A percentile compares a stretch with the other conserved stretches of the same genome.
Conservation (phyloP, 2,113 vertebrate species). For the Podocnemis expansa region DNA sequence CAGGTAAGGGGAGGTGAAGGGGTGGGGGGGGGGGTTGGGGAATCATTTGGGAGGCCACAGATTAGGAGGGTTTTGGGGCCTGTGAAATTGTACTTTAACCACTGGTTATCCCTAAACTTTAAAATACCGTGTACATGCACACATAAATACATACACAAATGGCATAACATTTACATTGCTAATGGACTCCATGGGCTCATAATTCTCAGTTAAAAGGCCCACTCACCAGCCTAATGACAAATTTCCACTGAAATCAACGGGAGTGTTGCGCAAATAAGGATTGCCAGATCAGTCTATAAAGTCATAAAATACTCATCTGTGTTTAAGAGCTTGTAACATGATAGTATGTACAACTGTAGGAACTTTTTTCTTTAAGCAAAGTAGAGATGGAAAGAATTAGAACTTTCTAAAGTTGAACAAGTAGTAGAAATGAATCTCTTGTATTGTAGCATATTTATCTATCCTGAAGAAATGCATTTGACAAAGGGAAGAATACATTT, state of each 20-base stretch:
- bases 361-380: neutral
- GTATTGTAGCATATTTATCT: neutral
- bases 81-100: too few species aligned
- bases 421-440: neutral
- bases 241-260: neutral
- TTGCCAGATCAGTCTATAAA: neutral
- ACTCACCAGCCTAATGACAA: neutral
- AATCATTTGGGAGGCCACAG: too few species aligned
- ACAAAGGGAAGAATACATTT: neutral
- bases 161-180: rapidly evolving
- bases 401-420: neutral
- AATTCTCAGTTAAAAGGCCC: neutral
- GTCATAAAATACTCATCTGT: rapidly evolving
- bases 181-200: neutral
- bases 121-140: neutral
- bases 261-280: neutral
- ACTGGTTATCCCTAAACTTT: neutral
- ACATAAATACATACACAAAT: neutral
- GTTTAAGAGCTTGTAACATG: neutral
- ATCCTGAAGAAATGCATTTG: neutral
- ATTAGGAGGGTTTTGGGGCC: too few species aligned
- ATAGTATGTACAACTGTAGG: neutral
- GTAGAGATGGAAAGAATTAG: neutral
- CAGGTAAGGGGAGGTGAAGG: too few species aligned
- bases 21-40: too few species aligned